Base-by-base conservation (phyloP, 2,113 vertebrate species). In the Xyrauchen texanus region DNA sequence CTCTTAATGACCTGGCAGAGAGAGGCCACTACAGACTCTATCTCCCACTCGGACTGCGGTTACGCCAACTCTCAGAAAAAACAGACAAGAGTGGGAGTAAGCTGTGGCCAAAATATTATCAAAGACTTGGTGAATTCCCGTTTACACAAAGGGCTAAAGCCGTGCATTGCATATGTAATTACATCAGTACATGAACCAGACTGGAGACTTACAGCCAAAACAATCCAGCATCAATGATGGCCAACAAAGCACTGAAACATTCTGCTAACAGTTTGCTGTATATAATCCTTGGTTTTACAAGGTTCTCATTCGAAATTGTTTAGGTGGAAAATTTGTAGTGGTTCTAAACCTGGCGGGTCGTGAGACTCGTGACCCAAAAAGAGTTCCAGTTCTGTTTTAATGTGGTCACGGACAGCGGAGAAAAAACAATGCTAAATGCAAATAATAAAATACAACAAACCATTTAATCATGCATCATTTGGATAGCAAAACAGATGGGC, bases 31-130 rank as follows among this genome's bases (percentile, higher is more conserved):
- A 9, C 71, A 66, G 66, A n/a, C 64, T 73, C 16, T 57, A 42
- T 73, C 68, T 16, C 46, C 11, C 46, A 46, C 49, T 75, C 51
- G 15, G 6, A 53, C 68, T 63, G 53, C 51, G 44, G 15, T 66
- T 21, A 67, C 53, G 49, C 61, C 44, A 72, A 72, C 49, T 72
- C 67, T 80, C 52, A 12, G 21, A 82, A 81, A 88, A 70, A 83
- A 68, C 61, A 85, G 49, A 68, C 72, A 72, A 53, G 86, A 62
- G 79, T 71, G 77, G 82, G 67, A 47, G 72, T 78, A 81, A 86
- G 78, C 51, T 46, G 86, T 83, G 83, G 88, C 74, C 83, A 81
- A 88, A 82, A 87, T 84, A 66, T 79, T 47, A 82, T 64, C 21
- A 57, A 47, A 83, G 78, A 73, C 74, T 84, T 5, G 3, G 51